Percentiles rank a stretch among this genome's conserved stretches.
Evolutionary conservation across 2,113 vertebrate genomes (phyloP).

Genomic region (Charina bottae): DNA sequence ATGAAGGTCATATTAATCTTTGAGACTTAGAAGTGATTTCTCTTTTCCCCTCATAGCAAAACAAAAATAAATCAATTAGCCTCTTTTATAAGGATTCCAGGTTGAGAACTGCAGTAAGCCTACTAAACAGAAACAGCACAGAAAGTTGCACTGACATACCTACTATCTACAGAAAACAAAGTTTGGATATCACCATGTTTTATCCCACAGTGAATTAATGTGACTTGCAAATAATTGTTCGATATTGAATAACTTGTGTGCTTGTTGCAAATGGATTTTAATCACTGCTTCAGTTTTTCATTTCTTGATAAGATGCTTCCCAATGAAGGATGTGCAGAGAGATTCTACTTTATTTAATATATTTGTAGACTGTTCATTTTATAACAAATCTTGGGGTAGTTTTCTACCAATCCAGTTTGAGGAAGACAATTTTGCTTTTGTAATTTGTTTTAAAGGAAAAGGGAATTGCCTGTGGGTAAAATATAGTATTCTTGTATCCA

Average conservation of each 20-base stretch:
- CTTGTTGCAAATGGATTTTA: neutral
- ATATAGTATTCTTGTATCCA: neutral
- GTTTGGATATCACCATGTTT: neutral
- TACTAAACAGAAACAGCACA: neutral
- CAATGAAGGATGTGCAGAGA: neutral
- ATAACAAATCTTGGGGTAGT: neutral
- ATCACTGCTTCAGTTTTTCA: neutral
- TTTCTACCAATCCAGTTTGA: neutral
- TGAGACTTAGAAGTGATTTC: constrained; percentile 21
- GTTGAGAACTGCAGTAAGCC: neutral
- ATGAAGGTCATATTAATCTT: constrained; percentile 39
- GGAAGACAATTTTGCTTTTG: neutral
- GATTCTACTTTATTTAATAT: neutral
- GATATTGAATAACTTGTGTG: neutral
- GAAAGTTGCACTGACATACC: neutral
- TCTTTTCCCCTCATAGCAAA: constrained; percentile 13
- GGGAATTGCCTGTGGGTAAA: neutral
- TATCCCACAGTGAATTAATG: constrained; percentile 27
- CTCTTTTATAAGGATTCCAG: constrained; percentile 7
- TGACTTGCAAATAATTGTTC: neutral
- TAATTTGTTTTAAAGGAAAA: neutral
- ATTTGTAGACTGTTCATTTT: neutral
- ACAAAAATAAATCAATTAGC: constrained; percentile 36
- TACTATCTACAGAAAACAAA: neutral
- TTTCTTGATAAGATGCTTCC: neutral